Evolutionary conservation across 2,797 vertebrate genomes (phyloP), one percentile per base, ranked within the genome.

Genomic region (Coccyzus lansbergi): DNA sequence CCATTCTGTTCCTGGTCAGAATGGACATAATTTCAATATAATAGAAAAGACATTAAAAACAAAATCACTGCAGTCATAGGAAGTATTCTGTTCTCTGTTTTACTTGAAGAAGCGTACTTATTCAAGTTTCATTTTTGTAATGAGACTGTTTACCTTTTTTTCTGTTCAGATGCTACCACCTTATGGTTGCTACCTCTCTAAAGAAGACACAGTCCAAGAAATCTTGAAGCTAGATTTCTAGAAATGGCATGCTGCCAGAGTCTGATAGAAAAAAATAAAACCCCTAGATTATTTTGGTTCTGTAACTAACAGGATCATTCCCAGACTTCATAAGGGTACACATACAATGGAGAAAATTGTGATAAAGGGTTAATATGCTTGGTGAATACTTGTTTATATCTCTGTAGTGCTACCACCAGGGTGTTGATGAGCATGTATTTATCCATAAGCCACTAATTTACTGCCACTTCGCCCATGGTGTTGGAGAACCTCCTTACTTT

Each of bases 371-470:
- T 97, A 97, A 97, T 76, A 33, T 33, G 16, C 78, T 83, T 86
- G 58, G 67, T 83, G 89, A 96, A 94, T 86, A 46, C 92, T 96
- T 97, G 91, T 97, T 98, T 97, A 92, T 93, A 63, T 85, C 77
- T 90, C 67, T 93, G 42, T 90, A 90, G 92, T 97, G 95, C 96
- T 97, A 94, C 79, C 96, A 97, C 65, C 96, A 98, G 98, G 98
- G 98, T 97, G 98, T 98, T 96, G 98, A 99, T 86, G 98, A 99
- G 95, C 98, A 98, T 59, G 95, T 98, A 95, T 99, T 99, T 96
- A 99, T 98, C 97, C 98, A 98, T 98, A 99, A 99, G 97, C 98
- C 98, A 80, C 96, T 99, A 97, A 98, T 99, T 97, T 99, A 98
- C 97, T 99, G 97, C 97, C 98, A 98, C 97, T 99, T 99, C 97